A percentile compares a stretch with the other conserved stretches of the same genome.
Conservation (phyloP, 1,140 invertebrate species). For the Solen grandis region DNA sequence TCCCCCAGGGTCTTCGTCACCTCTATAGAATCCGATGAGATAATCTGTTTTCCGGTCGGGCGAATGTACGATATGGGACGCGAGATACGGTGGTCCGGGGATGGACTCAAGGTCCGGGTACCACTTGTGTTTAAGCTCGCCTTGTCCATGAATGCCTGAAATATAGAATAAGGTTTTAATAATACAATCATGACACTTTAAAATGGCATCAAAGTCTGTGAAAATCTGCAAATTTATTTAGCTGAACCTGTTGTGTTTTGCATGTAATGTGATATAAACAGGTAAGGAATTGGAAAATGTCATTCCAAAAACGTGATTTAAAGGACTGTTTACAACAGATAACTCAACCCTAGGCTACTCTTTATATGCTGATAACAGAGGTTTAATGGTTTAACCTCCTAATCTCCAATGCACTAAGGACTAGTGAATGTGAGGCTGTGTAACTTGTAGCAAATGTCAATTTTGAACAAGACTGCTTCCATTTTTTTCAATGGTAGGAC, state of each 20-base stretch:
- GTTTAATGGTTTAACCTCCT: too few species aligned
- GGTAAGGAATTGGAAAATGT: too few species aligned
- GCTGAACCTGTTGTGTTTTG: background rate
- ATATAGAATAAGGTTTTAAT: slow-evolving; percentile 25
- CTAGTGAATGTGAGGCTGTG: too few species aligned
- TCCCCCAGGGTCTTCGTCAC: slow-evolving; percentile 97
- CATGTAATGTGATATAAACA: slow-evolving; percentile 5
- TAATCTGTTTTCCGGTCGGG: slow-evolving; percentile 92
- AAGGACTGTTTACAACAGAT: too few species aligned
- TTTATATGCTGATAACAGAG: too few species aligned
- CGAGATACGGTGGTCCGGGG: slow-evolving; percentile 70
- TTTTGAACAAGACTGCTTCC: too few species aligned
- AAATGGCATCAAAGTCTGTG: too few species aligned
- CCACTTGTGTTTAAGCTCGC: slow-evolving; percentile 57
- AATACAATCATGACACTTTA: background rate
- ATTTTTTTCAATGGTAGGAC: too few species aligned
- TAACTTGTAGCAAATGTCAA: too few species aligned
- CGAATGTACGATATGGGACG: slow-evolving; percentile 67
- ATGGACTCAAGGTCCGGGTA: slow-evolving; percentile 66
- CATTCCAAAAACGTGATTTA: too few species aligned
- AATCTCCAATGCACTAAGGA: too few species aligned
- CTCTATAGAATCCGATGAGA: slow-evolving; percentile 94
- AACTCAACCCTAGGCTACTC: too few species aligned
- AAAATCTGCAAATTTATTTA: background rate
- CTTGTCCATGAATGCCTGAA: slow-evolving; percentile 71